Base-by-base conservation (phyloP, 37 sponge, comb jelly and placozoan species). In the Dysidea cf. avara region DNA sequence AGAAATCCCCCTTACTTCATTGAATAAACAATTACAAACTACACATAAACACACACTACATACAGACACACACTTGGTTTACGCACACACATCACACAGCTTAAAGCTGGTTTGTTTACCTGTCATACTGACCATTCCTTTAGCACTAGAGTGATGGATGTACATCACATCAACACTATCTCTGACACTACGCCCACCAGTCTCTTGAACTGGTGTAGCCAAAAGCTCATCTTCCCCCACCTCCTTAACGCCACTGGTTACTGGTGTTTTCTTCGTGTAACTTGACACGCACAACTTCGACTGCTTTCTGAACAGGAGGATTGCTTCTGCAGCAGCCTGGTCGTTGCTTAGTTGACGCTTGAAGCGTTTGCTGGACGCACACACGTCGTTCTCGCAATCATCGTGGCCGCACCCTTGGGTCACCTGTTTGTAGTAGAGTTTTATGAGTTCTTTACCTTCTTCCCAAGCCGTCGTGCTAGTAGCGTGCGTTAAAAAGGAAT, bases 401-500 rank as follows among this genome's bases (percentile, higher is more conserved):
- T 61, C 59, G 11, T 68, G 47, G 2, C 85, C 82, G 80, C 93
- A 92, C 18, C 93, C 93, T 65, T 76, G 53, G 16, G 93, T 92
- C 24, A 92, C 64, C 71, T 87, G 90, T 4, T 72, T 39, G 63
- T 86, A 92, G 66, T 79, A 92, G 39, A 37, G 32, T 56, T 68
- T 32, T 11, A 78, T 76, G 13, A 64, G 51, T 32, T 35, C 66
- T 20, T 51, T 40, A 17, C 70, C 60, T 33, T 51, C 50, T 16
- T 74, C 80, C 29, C 50, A 12, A 12, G 46, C 46, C 46, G 7
- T 9, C 5, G 46, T 12, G 46, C 46, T 43, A 43, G 46, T n/a
- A n/a, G n/a, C n/a, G n/a, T n/a, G n/a, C n/a, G n/a, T n/a, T n/a
- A n/a, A n/a, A n/a, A n/a, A n/a, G n/a, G n/a, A n/a, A n/a, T n/a